Evolutionary conservation across 2,797 vertebrate genomes (phyloP).

Genomic region (Peromyscus aztecus): DNA sequence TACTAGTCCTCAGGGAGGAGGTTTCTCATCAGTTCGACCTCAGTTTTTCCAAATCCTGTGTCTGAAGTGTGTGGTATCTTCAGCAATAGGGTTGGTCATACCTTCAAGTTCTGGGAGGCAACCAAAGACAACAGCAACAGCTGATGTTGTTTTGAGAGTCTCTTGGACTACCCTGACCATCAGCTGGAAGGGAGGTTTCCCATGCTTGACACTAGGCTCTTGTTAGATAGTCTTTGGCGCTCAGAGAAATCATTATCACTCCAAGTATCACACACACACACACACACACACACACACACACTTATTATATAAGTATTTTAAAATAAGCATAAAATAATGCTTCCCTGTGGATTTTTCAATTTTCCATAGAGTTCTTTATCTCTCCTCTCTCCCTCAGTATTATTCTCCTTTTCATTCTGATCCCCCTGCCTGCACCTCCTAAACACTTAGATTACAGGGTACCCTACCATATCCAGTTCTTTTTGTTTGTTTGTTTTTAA

Average conservation of each 20-base stretch:
- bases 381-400: no score
- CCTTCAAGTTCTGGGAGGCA: neutral
- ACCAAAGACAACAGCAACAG: neutral
- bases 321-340: neutral
- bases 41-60: no score
- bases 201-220: neutral
- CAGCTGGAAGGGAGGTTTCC: neutral
- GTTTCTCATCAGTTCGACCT: neutral
- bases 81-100: neutral
- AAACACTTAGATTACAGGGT: neutral
- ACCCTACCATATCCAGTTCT: neutral
- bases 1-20: neutral
- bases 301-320: neutral
- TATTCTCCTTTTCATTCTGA: neutral
- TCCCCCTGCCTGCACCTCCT: neutral
- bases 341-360: neutral
- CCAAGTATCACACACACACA: neutral
- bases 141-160: neutral
- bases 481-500: neutral
- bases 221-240: no score
- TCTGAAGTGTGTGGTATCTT: neutral
- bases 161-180: neutral
- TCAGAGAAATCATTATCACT: neutral
- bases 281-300: neutral
- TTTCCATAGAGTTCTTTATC: neutral